Base-by-base conservation (phyloP, 1,140 invertebrate species). In the Drosophila mauritiana region DNA sequence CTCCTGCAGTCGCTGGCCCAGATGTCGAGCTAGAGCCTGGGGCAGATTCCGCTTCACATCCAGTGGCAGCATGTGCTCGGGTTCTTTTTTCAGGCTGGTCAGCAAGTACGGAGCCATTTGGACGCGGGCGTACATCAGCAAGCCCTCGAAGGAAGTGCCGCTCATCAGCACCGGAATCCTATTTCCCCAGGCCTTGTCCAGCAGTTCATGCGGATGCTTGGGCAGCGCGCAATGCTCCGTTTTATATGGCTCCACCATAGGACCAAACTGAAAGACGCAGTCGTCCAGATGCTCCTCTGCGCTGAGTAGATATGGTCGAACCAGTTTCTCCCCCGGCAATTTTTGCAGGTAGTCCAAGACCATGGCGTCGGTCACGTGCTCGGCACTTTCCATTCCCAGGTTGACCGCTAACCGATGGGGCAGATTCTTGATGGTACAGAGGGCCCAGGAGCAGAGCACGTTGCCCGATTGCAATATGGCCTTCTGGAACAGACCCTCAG, bases 401-500 rank as follows among this genome's bases (percentile, higher is more conserved):
- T 57, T 36, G 7, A 58, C 49, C 0, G 91, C 91, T 13, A 92
- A 51, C 4, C 91, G 84, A 4, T 67, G 43, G 1, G 89, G 55
- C n/a, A 90, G 42, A 25, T 80, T 70, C 10, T 70, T 43, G 2
- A 82, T 37, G 0, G 59, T 42, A 8, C 73, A 83, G 1, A 75
- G 51, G 1, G 93, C 93, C 93, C 94, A 94, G 4, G 93, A 93
- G 22, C 93, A 90, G 6, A 93, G 73, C 15, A 92, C 90, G 7
- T 91, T 92, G 4, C 94, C 93, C 72, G 94, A 94, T 78, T 93
- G 93, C 45, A 93, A 49, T 20, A 94, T 93, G 12, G 92, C 93
- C 84, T 92, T 93, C 6, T 94, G 92, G 43, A 94, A 91, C 10
- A 94, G 80, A 20, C 93, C 93, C 53, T 92, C 70, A 0, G 93